Base-by-base conservation (phyloP, 2,888 invertebrate species). In the Tiphia femorata region DNA sequence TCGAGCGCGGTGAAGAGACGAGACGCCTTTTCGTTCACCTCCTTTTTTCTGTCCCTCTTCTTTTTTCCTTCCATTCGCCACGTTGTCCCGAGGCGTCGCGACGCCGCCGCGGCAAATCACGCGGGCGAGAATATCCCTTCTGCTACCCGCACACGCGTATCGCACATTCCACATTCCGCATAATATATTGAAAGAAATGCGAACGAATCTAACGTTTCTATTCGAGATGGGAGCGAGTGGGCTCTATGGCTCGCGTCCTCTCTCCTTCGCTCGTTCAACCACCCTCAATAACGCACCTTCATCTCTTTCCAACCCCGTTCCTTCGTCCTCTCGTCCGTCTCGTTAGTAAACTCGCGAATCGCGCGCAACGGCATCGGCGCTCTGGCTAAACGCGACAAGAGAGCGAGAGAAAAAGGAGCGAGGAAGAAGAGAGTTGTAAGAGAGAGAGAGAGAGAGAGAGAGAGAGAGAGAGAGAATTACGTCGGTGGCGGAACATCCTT, bases 191-290 rank as follows among this genome's bases (percentile, higher is more conserved):
- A 17, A 42, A 27, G 17, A 42, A 42, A 61, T 55, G 58, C 61
- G 63, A 62, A 63, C 60, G 57, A 65, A 64, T 62, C 65, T 64
- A 64, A 63, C 60, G 58, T 65, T 64, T 60, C 63, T 64, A 66
- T 66, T 65, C 63, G 60, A 54, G n/a, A 8, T 25, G 21, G 7
- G 7, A 14, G 21, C 7, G 19, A n/a, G 16, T 6, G 14, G 16
- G 7, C 17, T 35, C 16, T 19, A 17, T 17, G 12, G 33, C 12
- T 4, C 33, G n/a, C 12, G n/a, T 14, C 14, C 33, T 33, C 8
- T 10, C 33, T 5, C 33, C n/a, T n/a, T 33, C 21, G 3, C 14
- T 21, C 14, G 7, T 5, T n/a, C 38, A 5, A n/a, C 20, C 19
- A 21, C 20, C n/a, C 8, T 40, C n/a, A 4, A 6, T 16, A 6